A percentile compares a stretch with the other conserved stretches of the same genome.
Evolutionary conservation across 2,888 invertebrate species (phyloP).

Genomic region (Clepsis dumicolana): DNA sequence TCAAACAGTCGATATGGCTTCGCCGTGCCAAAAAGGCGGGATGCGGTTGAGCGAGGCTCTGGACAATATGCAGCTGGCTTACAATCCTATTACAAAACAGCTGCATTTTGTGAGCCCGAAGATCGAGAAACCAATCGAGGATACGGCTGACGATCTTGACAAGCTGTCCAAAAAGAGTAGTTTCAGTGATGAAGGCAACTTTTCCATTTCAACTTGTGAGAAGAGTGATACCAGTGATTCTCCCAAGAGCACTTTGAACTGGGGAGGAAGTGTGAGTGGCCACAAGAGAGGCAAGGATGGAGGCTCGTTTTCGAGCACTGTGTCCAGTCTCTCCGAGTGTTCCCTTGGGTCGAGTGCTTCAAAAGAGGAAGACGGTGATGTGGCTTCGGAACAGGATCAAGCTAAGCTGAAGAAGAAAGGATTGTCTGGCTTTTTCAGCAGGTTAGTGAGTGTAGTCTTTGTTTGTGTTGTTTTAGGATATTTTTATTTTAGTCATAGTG

Average conservation of each 20-base stretch:
- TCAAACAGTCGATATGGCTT: slow-evolving; percentile 64
- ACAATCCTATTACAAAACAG: slow-evolving; percentile 91
- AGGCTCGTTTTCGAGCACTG: slow-evolving; percentile 89
- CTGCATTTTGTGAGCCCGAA: slow-evolving; percentile 87
- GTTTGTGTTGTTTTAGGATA: slow-evolving; percentile 16
- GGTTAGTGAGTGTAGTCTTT: slow-evolving; percentile 69
- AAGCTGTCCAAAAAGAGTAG: slow-evolving; percentile 82
- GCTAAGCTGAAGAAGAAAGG: slow-evolving; percentile 87
- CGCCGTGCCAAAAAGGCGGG: slow-evolving; percentile 82
- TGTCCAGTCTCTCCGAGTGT: slow-evolving; percentile 90
- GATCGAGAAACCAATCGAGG: slow-evolving; percentile 67
- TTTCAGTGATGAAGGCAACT: slow-evolving; percentile 83
- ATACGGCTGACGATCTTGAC: slow-evolving; percentile 72
- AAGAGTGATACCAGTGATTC: slow-evolving; percentile 84
- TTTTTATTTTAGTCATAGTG: too few relatives aligned
- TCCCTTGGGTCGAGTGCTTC: slow-evolving; percentile 88
- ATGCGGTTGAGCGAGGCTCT: slow-evolving; percentile 89
- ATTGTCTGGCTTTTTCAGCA: slow-evolving; percentile 87
- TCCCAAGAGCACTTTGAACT: slow-evolving; percentile 81
- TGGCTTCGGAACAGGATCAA: slow-evolving; percentile 65
- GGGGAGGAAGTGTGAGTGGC: slow-evolving; percentile 79
- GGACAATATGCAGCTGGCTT: slow-evolving; percentile 90
- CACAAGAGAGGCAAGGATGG: slow-evolving; percentile 86
- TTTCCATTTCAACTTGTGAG: slow-evolving; percentile 81
- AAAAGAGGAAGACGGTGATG: slow-evolving; percentile 78